A percentile compares a stretch with the other conserved stretches of the same genome.
phyloP scores from a whole-genome alignment of 2,888 invertebrate species.

The Mythimna pallens region DNA sequence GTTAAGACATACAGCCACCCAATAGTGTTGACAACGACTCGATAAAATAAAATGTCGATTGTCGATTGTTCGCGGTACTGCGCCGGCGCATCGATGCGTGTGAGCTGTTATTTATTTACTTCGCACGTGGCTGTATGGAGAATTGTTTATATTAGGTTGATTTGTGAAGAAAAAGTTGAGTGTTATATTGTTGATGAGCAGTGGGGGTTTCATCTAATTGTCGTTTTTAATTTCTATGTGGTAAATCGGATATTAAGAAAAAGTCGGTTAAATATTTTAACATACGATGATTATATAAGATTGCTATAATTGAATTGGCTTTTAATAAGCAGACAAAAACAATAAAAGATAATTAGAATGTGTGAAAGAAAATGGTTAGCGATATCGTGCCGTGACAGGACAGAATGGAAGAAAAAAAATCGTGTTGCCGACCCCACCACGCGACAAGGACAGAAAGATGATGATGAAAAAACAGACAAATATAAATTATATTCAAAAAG shows the following conservation, averaged over 20 bases:
- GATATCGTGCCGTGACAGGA: too few species aligned
- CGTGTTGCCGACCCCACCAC: too few species aligned
- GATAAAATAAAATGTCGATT: slow-evolving; percentile 53
- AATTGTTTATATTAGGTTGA: neutral
- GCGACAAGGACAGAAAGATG: too few species aligned
- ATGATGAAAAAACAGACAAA: too few species aligned
- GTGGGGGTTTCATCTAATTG: neutral
- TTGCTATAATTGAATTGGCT: too few species aligned
- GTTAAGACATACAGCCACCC: slow-evolving; percentile 35
- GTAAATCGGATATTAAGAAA: neutral
- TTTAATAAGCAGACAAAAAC: too few species aligned
- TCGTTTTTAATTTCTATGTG: neutral
- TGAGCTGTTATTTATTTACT: slow-evolving; percentile 39
- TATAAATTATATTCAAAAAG: too few species aligned
- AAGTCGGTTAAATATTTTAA: neutral
- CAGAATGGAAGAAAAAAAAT: too few species aligned
- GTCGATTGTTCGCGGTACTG: slow-evolving; percentile 37
- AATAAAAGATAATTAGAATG: too few species aligned
- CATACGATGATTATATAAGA: too few species aligned
- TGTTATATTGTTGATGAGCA: neutral
- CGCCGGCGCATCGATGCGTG: slow-evolving; percentile 45
- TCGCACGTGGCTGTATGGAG: slow-evolving; percentile 4
- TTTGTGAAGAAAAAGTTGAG: neutral
- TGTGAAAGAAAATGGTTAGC: too few species aligned
- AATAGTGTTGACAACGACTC: slow-evolving; percentile 36